Evolutionary conservation across 2,797 vertebrate species (phyloP).

Genomic region (Lateolabrax maculatus): DNA sequence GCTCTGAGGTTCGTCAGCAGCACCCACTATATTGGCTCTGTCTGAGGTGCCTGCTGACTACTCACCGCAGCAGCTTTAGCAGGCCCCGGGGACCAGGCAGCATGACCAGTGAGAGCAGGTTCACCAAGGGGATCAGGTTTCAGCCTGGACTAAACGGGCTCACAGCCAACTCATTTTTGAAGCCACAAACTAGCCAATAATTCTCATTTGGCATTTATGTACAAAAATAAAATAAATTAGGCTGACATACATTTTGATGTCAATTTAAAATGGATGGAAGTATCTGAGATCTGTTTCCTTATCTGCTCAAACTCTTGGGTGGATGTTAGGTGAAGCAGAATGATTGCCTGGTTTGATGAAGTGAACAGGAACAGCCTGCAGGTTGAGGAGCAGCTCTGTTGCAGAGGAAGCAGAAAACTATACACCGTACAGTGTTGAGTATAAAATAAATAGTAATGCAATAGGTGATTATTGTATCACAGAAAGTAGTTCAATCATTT

Average conservation of each 20-base stretch:
- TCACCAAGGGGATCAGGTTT: slow-evolving; percentile 19
- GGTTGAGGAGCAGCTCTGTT: not conserved
- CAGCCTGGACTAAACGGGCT: not conserved
- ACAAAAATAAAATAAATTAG: too few relatives aligned
- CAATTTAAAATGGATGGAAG: not conserved
- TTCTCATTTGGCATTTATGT: too few relatives aligned
- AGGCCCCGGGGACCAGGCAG: slow-evolving; percentile 2
- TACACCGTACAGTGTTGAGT: too few relatives aligned
- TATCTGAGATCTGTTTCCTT: not conserved
- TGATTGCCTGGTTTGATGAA: slow-evolving; percentile 7
- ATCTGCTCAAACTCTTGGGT: not conserved
- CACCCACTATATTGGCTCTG: slow-evolving; percentile 61
- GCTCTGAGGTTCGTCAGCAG: slow-evolving; percentile 61
- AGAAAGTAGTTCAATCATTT: too few relatives aligned
- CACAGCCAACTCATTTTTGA: not conserved
- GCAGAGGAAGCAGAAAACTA: not conserved
- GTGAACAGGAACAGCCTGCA: slow-evolving; percentile 5
- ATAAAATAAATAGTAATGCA: too few relatives aligned
- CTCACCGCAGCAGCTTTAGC: slow-evolving; percentile 40
- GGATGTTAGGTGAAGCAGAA: not conserved
- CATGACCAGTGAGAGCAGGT: too few relatives aligned
- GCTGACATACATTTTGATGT: too few relatives aligned
- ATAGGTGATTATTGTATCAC: too few relatives aligned
- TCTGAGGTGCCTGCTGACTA: slow-evolving; percentile 35
- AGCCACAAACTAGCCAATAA: too few relatives aligned